phyloP scores from a whole-genome alignment of 2,888 invertebrate species.

The Xestoiulus laeticollis region DNA sequence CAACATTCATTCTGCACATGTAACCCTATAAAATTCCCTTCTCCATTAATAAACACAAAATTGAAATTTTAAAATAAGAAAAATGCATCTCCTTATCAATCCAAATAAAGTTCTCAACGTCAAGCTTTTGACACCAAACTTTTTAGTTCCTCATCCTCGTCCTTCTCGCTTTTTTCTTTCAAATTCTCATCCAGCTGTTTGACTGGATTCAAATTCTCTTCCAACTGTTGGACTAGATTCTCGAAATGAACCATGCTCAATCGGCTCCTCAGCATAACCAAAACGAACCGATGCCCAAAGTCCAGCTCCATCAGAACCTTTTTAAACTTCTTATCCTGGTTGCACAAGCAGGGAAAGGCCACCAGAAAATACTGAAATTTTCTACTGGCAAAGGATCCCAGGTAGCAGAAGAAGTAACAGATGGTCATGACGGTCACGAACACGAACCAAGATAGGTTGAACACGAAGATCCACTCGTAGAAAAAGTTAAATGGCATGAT shows the following conservation, averaged over 20 bases:
- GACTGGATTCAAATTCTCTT: not conserved
- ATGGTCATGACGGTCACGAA: conserved; percentile 83
- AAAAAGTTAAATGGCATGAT: conserved; percentile 92
- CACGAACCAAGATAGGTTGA: conserved; percentile 97
- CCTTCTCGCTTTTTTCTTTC: not conserved
- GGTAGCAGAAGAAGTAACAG: conserved; percentile 79
- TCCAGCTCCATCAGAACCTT: not conserved
- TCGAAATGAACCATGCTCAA: conserved; percentile 1
- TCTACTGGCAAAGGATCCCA: not conserved
- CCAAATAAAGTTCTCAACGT: too few species aligned
- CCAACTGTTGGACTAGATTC: not conserved
- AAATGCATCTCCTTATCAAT: too few species aligned
- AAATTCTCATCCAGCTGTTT: not conserved
- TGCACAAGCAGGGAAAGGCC: not conserved
- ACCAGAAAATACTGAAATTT: not conserved
- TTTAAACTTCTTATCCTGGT: not conserved
- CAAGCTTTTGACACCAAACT: too few species aligned
- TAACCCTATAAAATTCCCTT: too few species aligned
- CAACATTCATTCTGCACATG: too few species aligned
- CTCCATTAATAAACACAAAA: too few species aligned
- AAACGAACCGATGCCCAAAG: conserved; percentile 30
- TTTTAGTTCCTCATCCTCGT: not conserved
- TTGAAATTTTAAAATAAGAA: too few species aligned
- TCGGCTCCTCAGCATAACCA: not conserved
- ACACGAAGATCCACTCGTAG: conserved; percentile 92